Conservation (phyloP, 2,113 vertebrate genomes). For the Egretta garzetta region DNA sequence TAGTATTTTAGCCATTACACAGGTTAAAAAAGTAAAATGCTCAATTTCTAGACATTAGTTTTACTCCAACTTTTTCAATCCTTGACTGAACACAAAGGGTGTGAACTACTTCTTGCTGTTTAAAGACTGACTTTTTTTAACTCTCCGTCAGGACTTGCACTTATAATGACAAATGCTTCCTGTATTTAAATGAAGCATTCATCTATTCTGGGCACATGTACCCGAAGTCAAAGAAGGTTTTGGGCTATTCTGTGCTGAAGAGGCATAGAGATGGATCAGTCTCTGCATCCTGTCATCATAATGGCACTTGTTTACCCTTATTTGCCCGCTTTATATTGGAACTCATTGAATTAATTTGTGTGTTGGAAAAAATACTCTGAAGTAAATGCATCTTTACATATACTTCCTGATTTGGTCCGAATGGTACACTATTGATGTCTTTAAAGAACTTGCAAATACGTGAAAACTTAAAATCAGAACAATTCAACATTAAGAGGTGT, state of each 20-base stretch:
- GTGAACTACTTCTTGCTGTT: neutral
- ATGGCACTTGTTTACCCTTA: neutral
- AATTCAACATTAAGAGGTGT: neutral
- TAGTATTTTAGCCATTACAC: neutral
- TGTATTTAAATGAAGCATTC: constrained; percentile 51
- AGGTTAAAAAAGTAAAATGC: neutral
- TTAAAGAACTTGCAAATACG: neutral
- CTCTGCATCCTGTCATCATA: neutral
- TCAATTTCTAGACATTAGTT: neutral
- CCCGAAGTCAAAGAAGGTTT: neutral
- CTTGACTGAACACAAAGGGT: neutral
- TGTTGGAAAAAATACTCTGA: neutral
- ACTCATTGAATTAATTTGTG: neutral
- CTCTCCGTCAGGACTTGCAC: neutral
- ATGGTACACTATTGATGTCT: neutral
- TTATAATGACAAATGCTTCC: constrained; percentile 39
- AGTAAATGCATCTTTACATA: neutral
- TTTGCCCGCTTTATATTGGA: neutral
- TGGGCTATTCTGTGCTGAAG: neutral
- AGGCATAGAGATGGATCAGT: neutral
- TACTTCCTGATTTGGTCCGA: neutral
- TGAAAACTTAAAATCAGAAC: neutral
- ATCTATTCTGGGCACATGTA: constrained; percentile 29
- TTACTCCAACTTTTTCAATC: neutral
- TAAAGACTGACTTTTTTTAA: neutral